A percentile compares a stretch with the other conserved stretches of the same genome.
Conservation (phyloP, 1,140 invertebrate genomes). For the Melipona quadrifasciata region DNA sequence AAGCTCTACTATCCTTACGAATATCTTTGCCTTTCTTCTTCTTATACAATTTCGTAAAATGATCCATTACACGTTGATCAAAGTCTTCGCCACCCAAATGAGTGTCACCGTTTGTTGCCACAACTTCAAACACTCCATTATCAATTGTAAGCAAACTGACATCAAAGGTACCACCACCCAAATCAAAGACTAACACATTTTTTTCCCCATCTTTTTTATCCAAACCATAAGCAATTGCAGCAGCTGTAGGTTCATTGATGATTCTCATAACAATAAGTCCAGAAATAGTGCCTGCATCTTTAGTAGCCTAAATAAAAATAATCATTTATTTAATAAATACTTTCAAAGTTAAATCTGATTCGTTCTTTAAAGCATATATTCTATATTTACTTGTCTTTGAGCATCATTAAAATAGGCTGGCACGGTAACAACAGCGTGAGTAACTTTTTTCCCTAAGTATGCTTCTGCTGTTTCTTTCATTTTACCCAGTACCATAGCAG, state of each 20-base stretch:
- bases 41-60: conserved; percentile 99
- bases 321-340: background rate
- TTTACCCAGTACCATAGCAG: conserved; percentile 98
- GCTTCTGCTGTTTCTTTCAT: conserved; percentile 99
- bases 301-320: conserved; percentile 89
- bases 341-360: background rate
- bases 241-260: conserved; percentile 99
- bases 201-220: conserved; percentile 99
- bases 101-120: conserved; percentile 99
- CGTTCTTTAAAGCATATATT: background rate
- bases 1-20: conserved; percentile 96
- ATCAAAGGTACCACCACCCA: conserved; percentile 99
- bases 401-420: conserved; percentile 99
- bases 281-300: conserved; percentile 94
- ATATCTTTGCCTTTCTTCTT: conserved; percentile 99
- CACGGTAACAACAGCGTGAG: conserved; percentile 99
- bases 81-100: conserved; percentile 99
- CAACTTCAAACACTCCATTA: conserved; percentile 96
- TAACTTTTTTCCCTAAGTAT: conserved; percentile 97
- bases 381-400: conserved; percentile 86
- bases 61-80: conserved; percentile 98
- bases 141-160: conserved; percentile 99
- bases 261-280: conserved; percentile 99
- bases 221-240: conserved; percentile 99
- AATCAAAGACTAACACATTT: conserved; percentile 99